Conservation (phyloP, 2,797 vertebrate species). For the Pangasius macronema region DNA sequence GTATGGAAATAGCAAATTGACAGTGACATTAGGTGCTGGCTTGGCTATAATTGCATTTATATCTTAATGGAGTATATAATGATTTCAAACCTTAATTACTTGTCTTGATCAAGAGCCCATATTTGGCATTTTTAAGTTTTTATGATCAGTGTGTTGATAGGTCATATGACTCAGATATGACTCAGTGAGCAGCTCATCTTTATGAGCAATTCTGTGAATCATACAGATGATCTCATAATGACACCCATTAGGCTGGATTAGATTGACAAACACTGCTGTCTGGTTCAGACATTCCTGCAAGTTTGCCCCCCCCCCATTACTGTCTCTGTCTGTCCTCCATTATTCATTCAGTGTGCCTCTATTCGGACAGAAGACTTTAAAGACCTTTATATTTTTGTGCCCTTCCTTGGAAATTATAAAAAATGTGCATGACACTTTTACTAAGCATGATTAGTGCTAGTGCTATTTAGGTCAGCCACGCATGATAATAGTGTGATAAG, state of each 20-base stretch:
- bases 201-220: constrained; percentile 53
- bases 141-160: constrained; percentile 1
- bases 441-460: background rate
- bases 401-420: constrained; percentile 26
- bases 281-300: constrained; percentile 47
- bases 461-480: background rate
- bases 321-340: too few species aligned
- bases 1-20: background rate
- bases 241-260: constrained; percentile 65
- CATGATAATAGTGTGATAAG: background rate
- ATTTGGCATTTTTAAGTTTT: background rate
- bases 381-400: constrained; percentile 22
- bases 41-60: background rate
- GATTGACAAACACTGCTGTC: constrained; percentile 30
- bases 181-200: constrained; percentile 53
- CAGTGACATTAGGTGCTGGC: background rate
- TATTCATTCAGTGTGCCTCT: constrained; percentile 27
- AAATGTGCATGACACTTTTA: constrained; percentile 1
- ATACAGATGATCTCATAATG: constrained; percentile 71
- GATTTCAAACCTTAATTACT: background rate
- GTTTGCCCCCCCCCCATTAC: constrained; percentile 17
- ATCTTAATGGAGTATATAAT: background rate
- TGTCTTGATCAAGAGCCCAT: background rate
- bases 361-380: constrained; percentile 29
- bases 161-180: too few species aligned